Evolutionary conservation across 1,140 invertebrate species (phyloP), one percentile per base, ranked within the genome.

Genomic region (Drosophila sp.): DNA sequence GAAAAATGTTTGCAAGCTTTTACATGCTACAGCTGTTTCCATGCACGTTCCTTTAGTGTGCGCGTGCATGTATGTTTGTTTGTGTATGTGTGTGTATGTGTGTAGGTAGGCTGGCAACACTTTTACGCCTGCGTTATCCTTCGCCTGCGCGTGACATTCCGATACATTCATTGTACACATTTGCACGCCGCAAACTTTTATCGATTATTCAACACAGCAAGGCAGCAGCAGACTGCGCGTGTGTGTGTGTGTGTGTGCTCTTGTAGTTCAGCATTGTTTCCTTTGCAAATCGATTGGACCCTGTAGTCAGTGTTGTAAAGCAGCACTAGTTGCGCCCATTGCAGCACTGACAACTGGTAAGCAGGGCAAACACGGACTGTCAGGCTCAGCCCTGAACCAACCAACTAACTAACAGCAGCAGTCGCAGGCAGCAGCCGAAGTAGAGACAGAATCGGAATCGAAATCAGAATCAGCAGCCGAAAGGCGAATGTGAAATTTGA

Each of bases 101-200:
- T 59, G 46, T 54, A 16, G 27, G 46, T 74, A 57, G 56, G 74
- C 36, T 84, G 78, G 80, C 78, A 80, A 80, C 78, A 84, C 76
- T 79, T 83, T 76, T 64, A 75, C 80, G 80, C 78, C 57, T 72
- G 76, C 58, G 76, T 77, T 86, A 70, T 84, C 78, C 82, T 84
- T 84, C 82, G 78, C 82, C 78, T 87, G 82, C 82, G 82, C 81
- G 78, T 86, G 78, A 82, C 82, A 82, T 86, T 86, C 75, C 82
- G 83, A 86, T 86, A 87, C 71, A 38, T 61, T 51, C 76, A 65
- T 82, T 87, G 79, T 86, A 86, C 71, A 87, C 66, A 71, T 77
- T 77, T 81, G 70, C 75, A 77, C 71, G 76, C 80, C 48, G 63
- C 76, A 69, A 83, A 65, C 43, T 50, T 72, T 63, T 87, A 86